phyloP scores from a whole-genome alignment of 2,888 invertebrate genomes.

The Ophion obscuratus region DNA sequence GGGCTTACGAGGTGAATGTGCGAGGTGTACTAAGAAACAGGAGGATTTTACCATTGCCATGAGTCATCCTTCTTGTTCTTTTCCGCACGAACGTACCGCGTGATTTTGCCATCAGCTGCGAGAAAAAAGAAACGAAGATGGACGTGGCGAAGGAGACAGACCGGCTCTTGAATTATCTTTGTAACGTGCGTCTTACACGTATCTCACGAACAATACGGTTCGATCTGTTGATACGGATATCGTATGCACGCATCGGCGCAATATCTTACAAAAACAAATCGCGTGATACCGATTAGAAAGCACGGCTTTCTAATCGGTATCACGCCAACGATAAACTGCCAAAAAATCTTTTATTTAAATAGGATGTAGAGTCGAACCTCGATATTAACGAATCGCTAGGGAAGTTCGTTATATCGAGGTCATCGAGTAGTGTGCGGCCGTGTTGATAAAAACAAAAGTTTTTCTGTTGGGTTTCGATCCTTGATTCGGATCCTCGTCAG shows the following conservation, averaged over 20 bases:
- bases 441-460: too few species aligned
- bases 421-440: too few species aligned
- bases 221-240: constrained; percentile 59
- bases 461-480: too few species aligned
- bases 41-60: constrained; percentile 56
- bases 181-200: constrained; percentile 52
- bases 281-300: too few species aligned
- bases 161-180: constrained; percentile 64
- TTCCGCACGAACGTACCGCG: constrained; percentile 48
- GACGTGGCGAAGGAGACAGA: constrained; percentile 21
- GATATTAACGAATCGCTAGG: too few species aligned
- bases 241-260: not conserved
- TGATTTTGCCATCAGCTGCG: constrained; percentile 21
- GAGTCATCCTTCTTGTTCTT: constrained; percentile 61
- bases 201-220: constrained; percentile 12
- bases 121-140: constrained; percentile 3
- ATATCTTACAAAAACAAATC: constrained; percentile 56
- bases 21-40: constrained; percentile 43
- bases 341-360: too few species aligned
- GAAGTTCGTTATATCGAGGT: too few species aligned
- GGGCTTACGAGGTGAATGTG: constrained; percentile 27
- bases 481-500: too few species aligned
- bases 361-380: too few species aligned
- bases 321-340: not conserved
- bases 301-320: constrained; percentile 19